Base-by-base conservation (phyloP, 37 sponge, comb jelly and placozoan genomes). In the Hexactinellida sp. region DNA sequence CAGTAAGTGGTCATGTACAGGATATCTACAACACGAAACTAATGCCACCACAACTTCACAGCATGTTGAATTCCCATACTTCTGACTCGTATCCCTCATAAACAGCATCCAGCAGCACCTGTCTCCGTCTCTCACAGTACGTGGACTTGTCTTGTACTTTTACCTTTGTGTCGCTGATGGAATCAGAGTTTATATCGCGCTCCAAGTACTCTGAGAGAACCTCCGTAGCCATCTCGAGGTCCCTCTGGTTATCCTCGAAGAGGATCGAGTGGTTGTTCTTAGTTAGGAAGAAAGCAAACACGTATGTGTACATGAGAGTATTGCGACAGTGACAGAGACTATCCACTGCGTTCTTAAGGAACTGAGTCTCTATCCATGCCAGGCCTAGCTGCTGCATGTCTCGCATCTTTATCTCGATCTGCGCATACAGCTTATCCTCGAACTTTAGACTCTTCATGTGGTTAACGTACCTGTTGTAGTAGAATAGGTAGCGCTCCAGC, bases 161-260 rank as follows among this genome's bases (percentile, higher is more conserved):
- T 35, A 87, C 86, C 36, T 95, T 95, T 32, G 93, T 71, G 35
- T 93, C 83, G 5, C 37, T 24, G 36, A 95, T 37, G 1, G 88
- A 55, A 36, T 84, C 87, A 1, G 39, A 54, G 32, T 90, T 87
- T 36, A 95, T 86, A 25, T 95, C 94, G 52, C 92, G 86, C 83
- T 95, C 96, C 54, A 95, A 85, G 82, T 93, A 95, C 55, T 90
- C 94, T 1, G 96, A 95, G 24, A 95, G 87, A 10, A 23, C 37
- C 54, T 95, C 96, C 10, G 96, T 95, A 0, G 96, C 94, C 91
- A 93, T 93, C 63, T 95, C 96, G 37, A 95, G 84, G 47, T 95
- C 96, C 21, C 90, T 54, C 84, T 95, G 96, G 87, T 95, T 95
- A 54, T 90, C 94, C 91, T 93, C 94, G 82, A 95, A 95, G n/a